Conservation (phyloP, 1,140 invertebrate genomes). For the Cardiocondyla obscurior region DNA sequence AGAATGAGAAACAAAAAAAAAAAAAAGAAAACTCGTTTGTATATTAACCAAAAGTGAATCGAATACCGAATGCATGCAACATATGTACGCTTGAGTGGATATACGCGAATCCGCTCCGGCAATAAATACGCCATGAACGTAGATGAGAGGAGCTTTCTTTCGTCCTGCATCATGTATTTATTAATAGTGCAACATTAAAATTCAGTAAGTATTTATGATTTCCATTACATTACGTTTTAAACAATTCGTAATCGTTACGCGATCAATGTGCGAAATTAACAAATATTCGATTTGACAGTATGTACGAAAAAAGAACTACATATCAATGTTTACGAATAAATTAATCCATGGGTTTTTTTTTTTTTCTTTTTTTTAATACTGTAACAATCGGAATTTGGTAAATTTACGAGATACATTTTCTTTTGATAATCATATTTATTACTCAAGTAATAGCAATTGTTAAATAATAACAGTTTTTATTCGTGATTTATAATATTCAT, state of each 20-base stretch:
- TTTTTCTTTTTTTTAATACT: slow-evolving; percentile 32
- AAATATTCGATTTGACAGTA: slow-evolving; percentile 17
- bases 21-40: slow-evolving; percentile 72
- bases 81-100: slow-evolving; percentile 74
- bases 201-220: slow-evolving; percentile 44
- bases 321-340: slow-evolving; percentile 43
- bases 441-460: neutral
- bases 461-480: slow-evolving; percentile 2
- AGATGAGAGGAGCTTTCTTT: slow-evolving; percentile 43
- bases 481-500: slow-evolving; percentile 32
- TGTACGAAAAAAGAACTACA: slow-evolving; percentile 26
- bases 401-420: slow-evolving; percentile 10
- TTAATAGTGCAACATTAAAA: slow-evolving; percentile 17
- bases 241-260: neutral
- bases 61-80: slow-evolving; percentile 71
- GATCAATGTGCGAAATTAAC: slow-evolving; percentile 15
- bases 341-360: slow-evolving; percentile 20
- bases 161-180: slow-evolving; percentile 33
- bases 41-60: slow-evolving; percentile 71
- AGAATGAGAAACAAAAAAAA: slow-evolving; percentile 31
- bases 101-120: slow-evolving; percentile 70
- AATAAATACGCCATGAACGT: slow-evolving; percentile 76
- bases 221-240: slow-evolving; percentile 18
- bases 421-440: slow-evolving; percentile 18
- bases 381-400: slow-evolving; percentile 20